These are phyloP conservation scores for Linnaemya tessellans DNA, from an alignment of 2,888 invertebrate species.

Conservation along the genomic window DNA sequence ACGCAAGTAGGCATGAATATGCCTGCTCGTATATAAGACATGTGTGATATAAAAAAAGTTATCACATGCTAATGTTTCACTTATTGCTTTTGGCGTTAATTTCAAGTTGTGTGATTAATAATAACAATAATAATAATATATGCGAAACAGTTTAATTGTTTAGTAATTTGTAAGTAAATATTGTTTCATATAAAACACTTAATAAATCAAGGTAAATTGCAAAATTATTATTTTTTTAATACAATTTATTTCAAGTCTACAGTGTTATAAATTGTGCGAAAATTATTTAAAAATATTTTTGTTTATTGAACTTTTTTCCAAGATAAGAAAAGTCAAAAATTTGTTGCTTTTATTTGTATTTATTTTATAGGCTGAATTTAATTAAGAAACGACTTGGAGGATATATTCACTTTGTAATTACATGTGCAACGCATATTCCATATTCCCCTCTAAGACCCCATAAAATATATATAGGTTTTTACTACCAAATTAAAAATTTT, in stretches of 20 bases:
- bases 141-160: slow-evolving; percentile 15
- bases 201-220: slow-evolving; percentile 61
- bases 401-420: no score
- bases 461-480: no score
- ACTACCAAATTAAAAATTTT: no score
- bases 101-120: not conserved
- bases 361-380: no score
- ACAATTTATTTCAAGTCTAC: not conserved
- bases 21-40: no score
- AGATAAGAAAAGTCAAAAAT: no score
- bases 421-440: no score
- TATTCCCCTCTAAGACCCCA: no score
- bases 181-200: slow-evolving; percentile 49
- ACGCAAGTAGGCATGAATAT: no score
- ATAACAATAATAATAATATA: slow-evolving; percentile 17
- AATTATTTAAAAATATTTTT: not conserved
- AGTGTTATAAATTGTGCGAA: not conserved
- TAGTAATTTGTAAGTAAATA: slow-evolving; percentile 33
- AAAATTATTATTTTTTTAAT: not conserved
- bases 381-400: no score
- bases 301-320: no score
- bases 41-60: slow-evolving; percentile 17
- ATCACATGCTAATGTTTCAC: slow-evolving; percentile 33
- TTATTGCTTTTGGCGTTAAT: not conserved
- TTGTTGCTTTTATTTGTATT: no score